Evolutionary conservation across 2,888 invertebrate genomes (phyloP), one percentile per base, ranked within the genome.

Genomic region (Pterostichus niger): DNA sequence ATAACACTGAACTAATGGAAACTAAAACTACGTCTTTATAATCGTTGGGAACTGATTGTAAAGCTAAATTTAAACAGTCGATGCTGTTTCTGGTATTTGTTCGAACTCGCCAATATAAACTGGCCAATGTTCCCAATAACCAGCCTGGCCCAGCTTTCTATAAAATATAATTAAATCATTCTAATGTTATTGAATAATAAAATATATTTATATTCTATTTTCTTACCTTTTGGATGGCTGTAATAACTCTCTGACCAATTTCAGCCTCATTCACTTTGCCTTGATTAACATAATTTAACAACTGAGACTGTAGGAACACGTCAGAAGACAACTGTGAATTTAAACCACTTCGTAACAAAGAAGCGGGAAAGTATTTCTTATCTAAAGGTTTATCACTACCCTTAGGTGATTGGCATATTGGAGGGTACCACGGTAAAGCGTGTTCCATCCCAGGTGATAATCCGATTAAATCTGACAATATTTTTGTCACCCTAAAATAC

Each of bases 401-500:
- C 68, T 90, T 80, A 88, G 91, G 86, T 35, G 87, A 86, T 83
- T 90, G 90, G 86, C 96, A 96, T 7, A 92, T 89, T 0, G 96
- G 96, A 15, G 95, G 95, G 87, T 95, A 94, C 95, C 95, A 96
- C 2, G 96, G 96, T 84, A 96, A 89, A 59, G 94, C 92, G 86
- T 95, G 94, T 86, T 95, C 93, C 11, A 91, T 91, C 4, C 90
- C 91, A 11, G 90, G 89, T 6, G 92, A 91, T 71, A 95, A 91
- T 6, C 93, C 94, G 84, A 95, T 93, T 77, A 92, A 92, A 44
- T 93, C 93, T 1, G 93, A 92, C 82, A 95, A 89, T 82, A 94
- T 89, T 15, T 89, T 88, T 75, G 88, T 89, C 78, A 93, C 86
- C 85, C 93, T 93, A 88, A 84, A 88, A 88, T 40, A 35, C 6